Evolutionary conservation across 2,797 vertebrate species (phyloP), one percentile per base, ranked within the genome.

Genomic region (Picus viridis): DNA sequence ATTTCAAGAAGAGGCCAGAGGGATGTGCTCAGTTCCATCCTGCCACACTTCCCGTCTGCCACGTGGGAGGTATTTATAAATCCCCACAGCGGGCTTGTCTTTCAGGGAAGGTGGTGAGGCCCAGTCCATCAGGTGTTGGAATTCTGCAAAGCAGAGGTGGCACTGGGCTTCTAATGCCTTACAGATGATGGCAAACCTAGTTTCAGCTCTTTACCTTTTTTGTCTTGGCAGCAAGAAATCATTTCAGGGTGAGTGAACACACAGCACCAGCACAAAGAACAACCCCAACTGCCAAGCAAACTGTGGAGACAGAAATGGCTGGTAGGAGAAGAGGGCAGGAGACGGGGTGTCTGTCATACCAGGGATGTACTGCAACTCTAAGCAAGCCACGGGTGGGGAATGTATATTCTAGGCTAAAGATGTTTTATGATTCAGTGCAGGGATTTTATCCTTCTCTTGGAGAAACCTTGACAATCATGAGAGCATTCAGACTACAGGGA

Each of bases 131-230:
- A 2, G 29, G 27, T 26, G 29, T 3, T 83, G 64, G 80, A 86
- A 75, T 79, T 84, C 63, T 74, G 41, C 36, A 47, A 57, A 68
- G 80, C 26, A 82, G 74, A 74, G 85, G n/a, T 3, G 3, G 67
- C 67, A 70, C 22, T 3, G 6, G 34, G 36, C 29, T 79, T 51
- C 77, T 71, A 34, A 65, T 47, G 43, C 39, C 43, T 89, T 72
- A 30, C 0, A 1, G 49, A 73, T 82, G 81, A 83, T 3, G 43
- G 71, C 76, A 82, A n/a, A 79, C 23, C n/a, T 92, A 2, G 0
- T 62, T 83, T 91, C 47, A 68, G 69, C 39, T 68, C 54, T 47
- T 88, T 65, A 67, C 49, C 32, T 76, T 74, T 82, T 79, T 32
- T 32, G 83, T 57, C 41, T 32, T 4, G 20, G 79, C 29, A 26